Conservation (phyloP, 2,888 invertebrate species). For the Theodoxus fluviatilis region DNA sequence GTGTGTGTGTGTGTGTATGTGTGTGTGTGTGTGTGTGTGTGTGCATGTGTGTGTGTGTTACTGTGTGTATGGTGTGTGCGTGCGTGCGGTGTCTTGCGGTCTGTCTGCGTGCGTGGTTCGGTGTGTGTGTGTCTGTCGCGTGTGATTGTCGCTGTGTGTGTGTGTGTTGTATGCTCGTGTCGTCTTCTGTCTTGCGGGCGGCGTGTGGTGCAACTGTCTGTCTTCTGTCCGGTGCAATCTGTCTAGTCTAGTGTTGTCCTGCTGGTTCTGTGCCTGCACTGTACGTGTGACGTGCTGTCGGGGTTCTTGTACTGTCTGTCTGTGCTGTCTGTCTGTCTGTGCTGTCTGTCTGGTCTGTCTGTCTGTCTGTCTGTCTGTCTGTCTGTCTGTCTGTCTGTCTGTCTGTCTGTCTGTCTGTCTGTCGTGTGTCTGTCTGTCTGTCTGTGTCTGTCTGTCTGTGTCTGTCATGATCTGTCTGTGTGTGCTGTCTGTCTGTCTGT, state of each 20-base stretch:
- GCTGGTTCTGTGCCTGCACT: no score
- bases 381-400: conserved; percentile 16
- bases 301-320: no score
- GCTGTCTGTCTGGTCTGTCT: neutral
- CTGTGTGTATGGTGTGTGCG: neutral
- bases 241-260: no score
- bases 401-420: neutral
- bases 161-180: neutral
- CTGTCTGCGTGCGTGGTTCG: neutral
- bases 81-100: no score
- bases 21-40: conserved; percentile 8
- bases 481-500: conserved; percentile 7
- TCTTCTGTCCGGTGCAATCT: no score
- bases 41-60: neutral
- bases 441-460: neutral
- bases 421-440: neutral
- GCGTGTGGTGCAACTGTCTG: neutral
- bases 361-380: neutral
- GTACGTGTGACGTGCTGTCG: no score
- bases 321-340: no score
- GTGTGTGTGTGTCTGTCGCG: neutral
- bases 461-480: neutral
- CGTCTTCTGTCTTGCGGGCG: no score
- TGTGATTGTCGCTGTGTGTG: neutral
- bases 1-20: neutral